Conservation (phyloP, 2,797 vertebrate genomes). For the Acanthurus lineatus region DNA sequence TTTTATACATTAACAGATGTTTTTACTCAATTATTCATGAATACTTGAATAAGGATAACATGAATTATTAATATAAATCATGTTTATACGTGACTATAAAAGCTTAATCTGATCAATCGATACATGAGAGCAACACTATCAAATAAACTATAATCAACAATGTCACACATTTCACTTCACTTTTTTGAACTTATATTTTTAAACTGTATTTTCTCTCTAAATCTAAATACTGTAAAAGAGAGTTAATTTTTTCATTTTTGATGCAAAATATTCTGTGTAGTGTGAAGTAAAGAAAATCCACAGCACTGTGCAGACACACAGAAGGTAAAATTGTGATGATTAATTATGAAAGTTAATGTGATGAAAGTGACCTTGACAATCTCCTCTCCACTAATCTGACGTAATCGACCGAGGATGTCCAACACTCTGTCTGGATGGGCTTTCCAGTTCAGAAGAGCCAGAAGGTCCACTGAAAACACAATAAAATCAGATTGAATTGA, state of each 20-base stretch:
- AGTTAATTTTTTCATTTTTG: neutral
- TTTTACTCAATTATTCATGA: neutral
- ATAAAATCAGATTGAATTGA: neutral
- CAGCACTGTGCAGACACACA: neutral
- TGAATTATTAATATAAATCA: neutral
- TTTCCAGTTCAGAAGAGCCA: slow-evolving; percentile 99
- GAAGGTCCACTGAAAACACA: slow-evolving; percentile 91
- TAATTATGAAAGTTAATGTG: neutral
- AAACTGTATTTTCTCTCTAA: no score
- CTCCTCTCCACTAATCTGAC: slow-evolving; percentile 97
- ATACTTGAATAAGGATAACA: neutral
- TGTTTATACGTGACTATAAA: neutral
- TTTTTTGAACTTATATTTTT: no score
- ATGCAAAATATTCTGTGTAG: neutral
- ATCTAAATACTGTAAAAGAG: no score
- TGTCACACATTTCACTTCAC: no score
- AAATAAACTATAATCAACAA: neutral
- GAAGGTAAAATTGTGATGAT: neutral
- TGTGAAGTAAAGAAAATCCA: neutral
- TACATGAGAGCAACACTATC: neutral
- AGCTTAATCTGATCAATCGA: neutral
- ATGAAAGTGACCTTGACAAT: slow-evolving; percentile 92
- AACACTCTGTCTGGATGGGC: slow-evolving; percentile 96
- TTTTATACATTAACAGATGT: neutral
- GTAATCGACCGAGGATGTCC: slow-evolving; percentile 95